phyloP scores from a whole-genome alignment of 2,113 vertebrate genomes.

The Archocentrus centrarchus region DNA sequence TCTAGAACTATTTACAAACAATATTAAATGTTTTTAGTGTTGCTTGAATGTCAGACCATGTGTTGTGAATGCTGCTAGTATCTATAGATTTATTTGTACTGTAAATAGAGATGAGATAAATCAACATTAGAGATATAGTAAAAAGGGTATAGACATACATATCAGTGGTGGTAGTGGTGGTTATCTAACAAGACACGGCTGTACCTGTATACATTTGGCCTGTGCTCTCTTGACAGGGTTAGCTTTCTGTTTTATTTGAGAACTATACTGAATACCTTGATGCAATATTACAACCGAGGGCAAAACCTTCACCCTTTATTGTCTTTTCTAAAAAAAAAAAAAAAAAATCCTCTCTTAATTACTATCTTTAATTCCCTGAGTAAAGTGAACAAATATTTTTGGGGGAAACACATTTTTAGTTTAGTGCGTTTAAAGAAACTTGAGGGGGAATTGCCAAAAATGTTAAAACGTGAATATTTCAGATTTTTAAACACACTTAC shows the following conservation, averaged over 20 bases:
- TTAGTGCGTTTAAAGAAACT: constrained; percentile 30
- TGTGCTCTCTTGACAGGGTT: constrained; percentile 64
- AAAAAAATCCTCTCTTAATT: constrained; percentile 12
- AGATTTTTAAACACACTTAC: constrained; percentile 52
- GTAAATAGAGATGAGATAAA: constrained; percentile 76
- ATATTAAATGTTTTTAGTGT: constrained; percentile 80
- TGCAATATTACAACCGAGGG: constrained; percentile 71
- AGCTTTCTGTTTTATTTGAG: constrained; percentile 57
- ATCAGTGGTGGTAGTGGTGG: constrained; percentile 69
- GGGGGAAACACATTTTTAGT: constrained; percentile 9
- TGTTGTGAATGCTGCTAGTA: constrained; percentile 85
- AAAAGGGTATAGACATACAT: constrained; percentile 78
- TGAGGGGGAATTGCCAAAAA: constrained; percentile 28
- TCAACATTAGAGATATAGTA: constrained; percentile 66
- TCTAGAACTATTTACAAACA: constrained; percentile 74
- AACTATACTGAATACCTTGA: constrained; percentile 57
- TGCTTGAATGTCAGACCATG: constrained; percentile 80
- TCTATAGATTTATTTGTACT: constrained; percentile 80
- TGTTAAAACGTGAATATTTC: constrained; percentile 41
- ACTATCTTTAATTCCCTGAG: constrained; percentile 36
- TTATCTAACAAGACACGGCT: constrained; percentile 58
- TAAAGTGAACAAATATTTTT: constrained; percentile 25
- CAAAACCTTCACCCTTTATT: constrained; percentile 37
- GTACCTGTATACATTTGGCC: constrained; percentile 58
- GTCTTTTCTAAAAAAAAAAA: constrained; percentile 20